Evolutionary conservation across 92 coral and sea anemone species (phyloP), one percentile per base, ranked within the genome.

Genomic region (Palythoa grandiflora): DNA sequence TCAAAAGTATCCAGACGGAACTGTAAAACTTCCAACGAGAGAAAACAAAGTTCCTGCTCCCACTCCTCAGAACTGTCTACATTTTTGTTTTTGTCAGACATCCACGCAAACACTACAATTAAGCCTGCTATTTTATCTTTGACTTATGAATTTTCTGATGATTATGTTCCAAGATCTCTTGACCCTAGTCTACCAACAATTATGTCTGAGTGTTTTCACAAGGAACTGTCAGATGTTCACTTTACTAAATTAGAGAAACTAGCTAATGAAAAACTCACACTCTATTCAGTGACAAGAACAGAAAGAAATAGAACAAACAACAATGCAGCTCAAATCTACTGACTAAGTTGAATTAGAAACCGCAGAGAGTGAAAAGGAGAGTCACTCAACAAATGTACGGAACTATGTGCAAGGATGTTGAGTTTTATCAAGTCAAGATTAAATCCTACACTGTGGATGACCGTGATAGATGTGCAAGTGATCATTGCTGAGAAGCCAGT

Each of bases 81-180:
- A 73, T 73, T 73, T 73, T 73, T 73, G 78, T 73, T n/a, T n/a
- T n/a, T n/a, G n/a, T n/a, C 78, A 73, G 14, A 73, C 78, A 73
- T 73, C 39, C 78, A 73, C 54, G 78, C 78, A 73, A 73, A 47
- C 78, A 40, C 78, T 73, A 40, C 78, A 73, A 73, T 9, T 40
- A 83, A 83, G 76, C 87, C 87, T 14, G 87, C 87, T 50, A 83
- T 83, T 44, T 83, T 83, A 71, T 83, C 87, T 50, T 83, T 83
- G 73, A 68, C 36, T 83, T 40, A 83, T 68, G 75, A 68, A 51
- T 66, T 83, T 47, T 83, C 87, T 68, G 73, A 68, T 83, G 87
- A 83, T 68, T 83, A 83, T 83, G 87, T 83, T 51, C 87, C 76
- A 60, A 83, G 37, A 83, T 83, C 78, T 61, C 73, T 83, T 50